These are phyloP conservation scores for Patella ulyssiponensis DNA, from an alignment of 2,888 invertebrate genomes.

Conservation along the genomic window DNA sequence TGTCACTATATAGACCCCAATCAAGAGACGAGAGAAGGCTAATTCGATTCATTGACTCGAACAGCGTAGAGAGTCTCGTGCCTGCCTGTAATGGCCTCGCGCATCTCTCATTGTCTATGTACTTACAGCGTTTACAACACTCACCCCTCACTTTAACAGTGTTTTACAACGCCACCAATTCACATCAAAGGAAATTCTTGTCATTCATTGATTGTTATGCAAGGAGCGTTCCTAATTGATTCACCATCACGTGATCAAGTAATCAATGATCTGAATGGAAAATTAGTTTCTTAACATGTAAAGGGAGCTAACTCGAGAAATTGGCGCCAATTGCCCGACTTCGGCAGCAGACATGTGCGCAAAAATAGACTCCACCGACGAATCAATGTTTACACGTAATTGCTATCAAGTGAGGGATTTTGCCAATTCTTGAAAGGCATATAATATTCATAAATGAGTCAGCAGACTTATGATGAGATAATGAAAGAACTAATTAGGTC, in stretches of 20 bases:
- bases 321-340: no score
- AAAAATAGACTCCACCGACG: no score
- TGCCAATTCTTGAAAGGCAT: no score
- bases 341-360: no score
- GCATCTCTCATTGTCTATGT: not conserved
- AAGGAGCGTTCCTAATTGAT: conserved; percentile 5
- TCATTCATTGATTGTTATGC: conserved; percentile 7
- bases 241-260: not conserved
- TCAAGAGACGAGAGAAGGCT: not conserved
- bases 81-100: conserved; percentile 4
- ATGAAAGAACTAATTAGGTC: no score
- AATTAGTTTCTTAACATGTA: not conserved
- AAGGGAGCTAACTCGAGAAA: conserved; percentile 1
- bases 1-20: conserved; percentile 5
- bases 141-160: not conserved
- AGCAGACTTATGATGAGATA: no score
- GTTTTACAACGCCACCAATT: not conserved
- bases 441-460: no score
- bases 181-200: not conserved
- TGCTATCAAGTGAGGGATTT: no score
- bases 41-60: no score
- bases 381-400: no score
- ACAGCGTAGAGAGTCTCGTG: not conserved
- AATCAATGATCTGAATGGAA: not conserved
- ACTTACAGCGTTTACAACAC: not conserved